Percentiles rank a stretch among this genome's conserved stretches.
Evolutionary conservation across 2,113 vertebrate species (phyloP).

Genomic region (Sylvilagus bachmani): DNA sequence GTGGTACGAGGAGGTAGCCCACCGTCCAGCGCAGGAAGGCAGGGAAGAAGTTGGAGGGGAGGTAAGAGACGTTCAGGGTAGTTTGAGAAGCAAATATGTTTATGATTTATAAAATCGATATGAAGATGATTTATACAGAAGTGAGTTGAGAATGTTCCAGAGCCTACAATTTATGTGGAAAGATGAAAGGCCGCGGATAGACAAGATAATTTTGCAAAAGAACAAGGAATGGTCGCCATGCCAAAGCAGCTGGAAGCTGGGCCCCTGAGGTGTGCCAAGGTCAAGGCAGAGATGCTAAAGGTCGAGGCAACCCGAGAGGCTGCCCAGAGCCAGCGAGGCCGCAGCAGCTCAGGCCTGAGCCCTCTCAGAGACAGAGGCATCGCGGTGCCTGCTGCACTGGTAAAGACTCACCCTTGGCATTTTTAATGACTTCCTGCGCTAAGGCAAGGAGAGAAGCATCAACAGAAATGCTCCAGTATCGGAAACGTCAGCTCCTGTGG

Average conservation of each 20-base stretch:
- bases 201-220: neutral
- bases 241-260: neutral
- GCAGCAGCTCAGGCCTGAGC: neutral
- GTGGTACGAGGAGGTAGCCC: neutral
- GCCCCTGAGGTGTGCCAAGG: neutral
- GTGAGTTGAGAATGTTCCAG: neutral
- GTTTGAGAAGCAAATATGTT: neutral
- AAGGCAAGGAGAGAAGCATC: neutral
- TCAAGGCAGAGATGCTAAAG: neutral
- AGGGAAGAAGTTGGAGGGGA: neutral
- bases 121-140: neutral
- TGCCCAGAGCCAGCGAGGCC: neutral
- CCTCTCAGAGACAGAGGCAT: neutral
- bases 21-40: neutral
- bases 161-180: neutral
- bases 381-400: neutral
- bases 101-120: neutral
- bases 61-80: neutral
- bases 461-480: neutral
- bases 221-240: neutral
- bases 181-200: neutral
- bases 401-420: neutral
- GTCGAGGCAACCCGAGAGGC: no score
- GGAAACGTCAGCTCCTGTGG: neutral
- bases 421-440: neutral